Evolutionary conservation across 2,797 vertebrate genomes (phyloP), one percentile per base, ranked within the genome.

Genomic region (Geotrypetes seraphini): DNA sequence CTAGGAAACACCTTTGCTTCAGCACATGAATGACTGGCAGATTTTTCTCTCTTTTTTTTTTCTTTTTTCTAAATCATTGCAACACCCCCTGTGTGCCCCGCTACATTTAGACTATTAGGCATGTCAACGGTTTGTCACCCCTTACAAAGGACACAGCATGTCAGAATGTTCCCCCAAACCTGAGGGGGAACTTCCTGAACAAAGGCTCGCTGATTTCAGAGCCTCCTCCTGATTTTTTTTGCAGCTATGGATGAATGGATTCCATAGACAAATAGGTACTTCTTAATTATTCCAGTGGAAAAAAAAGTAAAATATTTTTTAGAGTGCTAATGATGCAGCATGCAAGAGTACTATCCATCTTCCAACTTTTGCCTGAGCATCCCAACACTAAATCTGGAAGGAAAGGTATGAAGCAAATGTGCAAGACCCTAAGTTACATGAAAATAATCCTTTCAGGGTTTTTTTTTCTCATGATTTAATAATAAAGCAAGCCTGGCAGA

Each of bases 71-170:
- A n/a, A 72, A 65, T 77, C 73, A 69, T 81, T 81, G 76, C 72
- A 65, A 75, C 78, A 82, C 73, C 81, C 78, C 74, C 77, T 71
- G 73, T 66, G 78, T 79, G 73, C 79, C 78, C 74, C 78, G 75
- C 76, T 74, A 82, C 78, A 79, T 78, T 83, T 78, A 77, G 73
- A 81, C 75, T 78, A 79, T 80, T 70, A 84, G 79, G 75, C 75
- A 76, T 81, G 78, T 84, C 84, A 87, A 81, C 71, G 81, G 79
- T 76, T 70, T 85, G 83, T 82, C 83, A 83, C 74, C 71, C 71
- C 72, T 71, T 69, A 84, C 78, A 82, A 85, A 83, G n/a, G 77
- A 73, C 78, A 79, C 61, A 69, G 75, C 72, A 81, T 78, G 78
- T 69, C 71, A 75, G 78, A 75, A 78, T 75, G 77, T 83, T 71